Base-by-base conservation (phyloP, 2,888 invertebrate genomes). In the Galeopsomyia nigrocyanea region DNA sequence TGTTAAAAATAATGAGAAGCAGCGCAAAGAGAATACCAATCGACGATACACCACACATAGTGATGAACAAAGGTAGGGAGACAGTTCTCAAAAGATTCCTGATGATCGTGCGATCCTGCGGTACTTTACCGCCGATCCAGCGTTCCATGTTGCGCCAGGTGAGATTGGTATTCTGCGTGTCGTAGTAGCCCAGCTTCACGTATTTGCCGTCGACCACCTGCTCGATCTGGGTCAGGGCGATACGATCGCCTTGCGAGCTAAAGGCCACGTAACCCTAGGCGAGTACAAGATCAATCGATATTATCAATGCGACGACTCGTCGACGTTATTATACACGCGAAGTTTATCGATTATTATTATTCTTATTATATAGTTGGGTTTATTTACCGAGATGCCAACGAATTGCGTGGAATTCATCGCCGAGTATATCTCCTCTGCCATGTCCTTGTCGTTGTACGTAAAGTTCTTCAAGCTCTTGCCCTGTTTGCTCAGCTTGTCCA, bases 361-460 rank as follows among this genome's bases (percentile, higher is more conserved):
- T n/a, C n/a, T n/a, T n/a, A n/a, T n/a, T n/a, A n/a, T n/a, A n/a
- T n/a, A n/a, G n/a, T n/a, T n/a, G n/a, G n/a, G n/a, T n/a, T 5
- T 68, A 90, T 95, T 91, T 88, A 99, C 99, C 84, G 99, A 99
- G 76, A 99, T 96, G 76, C 99, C 99, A 67, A 97, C 90, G 87
- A 99, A 99, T 82, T 97, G 95, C 21, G 98, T 99, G n/a, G 96
- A 95, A 88, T 98, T 98, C 89, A 99, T 98, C 51, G 99, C 98
- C 75, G 95, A 93, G 88, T 98, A 98, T 83, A 99, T 96, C 87
- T 97, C 96, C 86, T 96, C 94, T 10, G 97, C 97, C 73, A 98
- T 97, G 84, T 95, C 94, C 84, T 95, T 94, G 88, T 98, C 96
- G 53, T 95, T 95, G 87, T 99, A 99, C 67, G 96, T 95, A 87